phyloP scores from a whole-genome alignment of 2,113 vertebrate species.

The Isurus oxyrinchus region DNA sequence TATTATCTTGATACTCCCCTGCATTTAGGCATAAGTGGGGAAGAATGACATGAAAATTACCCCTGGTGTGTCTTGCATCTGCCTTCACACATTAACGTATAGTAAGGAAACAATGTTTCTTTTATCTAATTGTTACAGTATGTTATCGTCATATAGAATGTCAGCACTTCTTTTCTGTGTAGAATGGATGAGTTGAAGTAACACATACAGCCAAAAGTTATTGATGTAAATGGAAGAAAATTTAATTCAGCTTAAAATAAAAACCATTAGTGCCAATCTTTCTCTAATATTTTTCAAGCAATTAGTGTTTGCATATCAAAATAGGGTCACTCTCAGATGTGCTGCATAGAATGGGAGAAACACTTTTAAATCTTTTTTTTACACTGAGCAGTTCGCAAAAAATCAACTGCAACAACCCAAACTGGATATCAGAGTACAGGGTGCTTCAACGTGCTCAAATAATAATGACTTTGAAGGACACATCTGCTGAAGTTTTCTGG shows the following conservation, averaged over 20 bases:
- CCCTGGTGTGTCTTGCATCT: background rate
- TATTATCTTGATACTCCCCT: background rate
- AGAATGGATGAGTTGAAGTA: background rate
- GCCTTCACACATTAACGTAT: background rate
- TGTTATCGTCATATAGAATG: background rate
- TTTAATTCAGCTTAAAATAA: slow-evolving; percentile 11
- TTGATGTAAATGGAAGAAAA: slow-evolving; percentile 4
- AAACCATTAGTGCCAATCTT: background rate
- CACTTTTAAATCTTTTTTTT: background rate
- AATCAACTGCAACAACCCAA: background rate
- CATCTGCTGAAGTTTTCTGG: background rate
- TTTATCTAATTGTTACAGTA: background rate
- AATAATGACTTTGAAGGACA: background rate
- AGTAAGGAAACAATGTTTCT: background rate
- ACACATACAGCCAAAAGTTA: background rate
- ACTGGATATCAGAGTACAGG: background rate
- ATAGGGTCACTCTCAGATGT: background rate
- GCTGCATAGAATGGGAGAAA: background rate
- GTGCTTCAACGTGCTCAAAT: background rate
- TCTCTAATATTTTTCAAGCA: background rate
- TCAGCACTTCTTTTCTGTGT: background rate
- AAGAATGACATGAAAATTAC: background rate
- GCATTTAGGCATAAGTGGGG: background rate
- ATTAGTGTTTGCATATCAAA: background rate
- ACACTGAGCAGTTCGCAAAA: background rate